Evolutionary conservation across 1,140 invertebrate genomes (phyloP).

Genomic region (Drosophila burlai): DNA sequence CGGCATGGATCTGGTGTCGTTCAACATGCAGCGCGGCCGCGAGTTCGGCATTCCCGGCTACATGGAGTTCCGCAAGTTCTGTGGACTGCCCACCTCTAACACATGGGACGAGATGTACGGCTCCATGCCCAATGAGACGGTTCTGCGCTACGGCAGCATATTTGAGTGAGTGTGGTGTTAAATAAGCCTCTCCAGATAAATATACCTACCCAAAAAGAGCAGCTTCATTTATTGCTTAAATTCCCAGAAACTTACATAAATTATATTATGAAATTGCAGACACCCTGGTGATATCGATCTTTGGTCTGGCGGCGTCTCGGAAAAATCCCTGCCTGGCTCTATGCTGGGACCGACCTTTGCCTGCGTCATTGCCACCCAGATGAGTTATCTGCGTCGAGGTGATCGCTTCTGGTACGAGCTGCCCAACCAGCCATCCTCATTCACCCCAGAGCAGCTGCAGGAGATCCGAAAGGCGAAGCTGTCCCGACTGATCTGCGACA

Average conservation of each 20-base stretch:
- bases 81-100: conserved; percentile 92
- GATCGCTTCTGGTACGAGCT: conserved; percentile 99
- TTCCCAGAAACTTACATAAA: background rate
- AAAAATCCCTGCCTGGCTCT: conserved; percentile 93
- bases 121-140: conserved; percentile 95
- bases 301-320: conserved; percentile 97
- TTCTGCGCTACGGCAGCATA: conserved; percentile 90
- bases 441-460: conserved; percentile 94
- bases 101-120: conserved; percentile 94
- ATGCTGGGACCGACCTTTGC: conserved; percentile 98
- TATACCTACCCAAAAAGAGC: background rate
- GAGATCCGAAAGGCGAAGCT: conserved; percentile 95
- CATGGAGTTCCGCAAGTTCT: conserved; percentile 97
- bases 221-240: background rate
- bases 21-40: conserved; percentile 97
- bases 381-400: conserved; percentile 94
- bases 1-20: conserved; percentile 96
- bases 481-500: conserved; percentile 96
- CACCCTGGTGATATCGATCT: conserved; percentile 95
- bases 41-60: conserved; percentile 97
- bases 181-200: background rate
- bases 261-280: conserved; percentile 78
- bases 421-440: conserved; percentile 95
- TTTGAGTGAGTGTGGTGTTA: conserved; percentile 88
- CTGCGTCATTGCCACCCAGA: conserved; percentile 98